Conservation (phyloP, 2,888 invertebrate genomes). For the Campoletis raptor region DNA sequence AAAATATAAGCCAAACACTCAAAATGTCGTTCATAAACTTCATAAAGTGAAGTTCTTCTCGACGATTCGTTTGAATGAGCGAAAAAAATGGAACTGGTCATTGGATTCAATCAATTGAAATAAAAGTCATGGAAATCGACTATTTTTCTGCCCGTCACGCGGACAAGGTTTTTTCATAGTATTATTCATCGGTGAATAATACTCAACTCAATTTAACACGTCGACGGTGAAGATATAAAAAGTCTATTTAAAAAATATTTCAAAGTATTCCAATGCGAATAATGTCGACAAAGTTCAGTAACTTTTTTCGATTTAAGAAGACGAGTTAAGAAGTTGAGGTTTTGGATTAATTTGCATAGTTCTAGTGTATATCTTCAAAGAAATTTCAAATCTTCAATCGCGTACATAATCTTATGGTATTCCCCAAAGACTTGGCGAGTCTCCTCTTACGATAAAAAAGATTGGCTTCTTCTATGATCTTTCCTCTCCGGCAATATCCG, state of each 20-base stretch:
- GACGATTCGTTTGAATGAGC: too few species aligned
- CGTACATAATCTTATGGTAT: slow-evolving; percentile 25
- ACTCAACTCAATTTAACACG: too few species aligned
- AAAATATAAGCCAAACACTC: too few species aligned
- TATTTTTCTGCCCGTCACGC: too few species aligned
- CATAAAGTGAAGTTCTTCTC: too few species aligned
- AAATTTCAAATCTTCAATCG: slow-evolving; percentile 25
- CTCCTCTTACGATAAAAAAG: slow-evolving; percentile 43
- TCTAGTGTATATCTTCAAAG: neutral
- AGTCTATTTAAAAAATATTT: neutral
- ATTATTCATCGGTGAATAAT: too few species aligned
- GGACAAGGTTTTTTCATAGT: too few species aligned
- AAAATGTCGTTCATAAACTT: too few species aligned
- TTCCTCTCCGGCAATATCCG: slow-evolving; percentile 37
- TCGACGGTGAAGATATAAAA: neutral
- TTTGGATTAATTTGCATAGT: neutral
- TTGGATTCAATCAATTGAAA: too few species aligned
- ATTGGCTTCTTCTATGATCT: slow-evolving; percentile 46
- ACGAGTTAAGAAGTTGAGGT: neutral
- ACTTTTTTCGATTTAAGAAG: neutral
- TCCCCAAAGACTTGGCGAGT: slow-evolving; percentile 21
- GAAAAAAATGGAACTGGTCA: too few species aligned
- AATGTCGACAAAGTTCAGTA: neutral
- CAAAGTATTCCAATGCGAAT: neutral
- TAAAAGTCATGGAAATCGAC: too few species aligned